Evolutionary conservation across 2,797 vertebrate species (phyloP), one percentile per base, ranked within the genome.

Genomic region (Cygnus olor): DNA sequence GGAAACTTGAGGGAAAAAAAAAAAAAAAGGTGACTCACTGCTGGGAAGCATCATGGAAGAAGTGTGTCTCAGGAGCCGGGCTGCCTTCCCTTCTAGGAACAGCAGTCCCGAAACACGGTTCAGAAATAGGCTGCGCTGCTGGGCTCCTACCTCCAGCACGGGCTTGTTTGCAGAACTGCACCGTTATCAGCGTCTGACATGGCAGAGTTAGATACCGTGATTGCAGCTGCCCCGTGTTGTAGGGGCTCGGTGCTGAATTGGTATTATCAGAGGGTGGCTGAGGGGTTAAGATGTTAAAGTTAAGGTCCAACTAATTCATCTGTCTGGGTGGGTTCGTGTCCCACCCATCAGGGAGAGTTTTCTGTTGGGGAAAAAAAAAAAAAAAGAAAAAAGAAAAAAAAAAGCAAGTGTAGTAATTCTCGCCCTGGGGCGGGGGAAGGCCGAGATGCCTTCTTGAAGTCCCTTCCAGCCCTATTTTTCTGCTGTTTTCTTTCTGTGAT

Each of bases 21-120:
- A 24, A 2, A 38, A 17, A 36, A 56, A 85, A 88, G 24, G 79
- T 96, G 96, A 96, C 92, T 97, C 95, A 94, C 28, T 93, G 70
- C 65, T 94, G 22, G 36, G 25, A 28, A 70, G 81, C 92, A 90
- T 94, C 84, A 82, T 27, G 96, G 95, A 95, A 96, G 87, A 80
- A 93, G 28, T 66, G 93, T 58, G 74, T 94, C 91, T 81, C 34
- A 11, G 71, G 54, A 93, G 66, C 36, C 25, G 9, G 80, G 49
- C 85, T 82, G 82, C 54, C 69, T 74, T 76, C 68, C 14, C 66
- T 58, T 40, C 15, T 4, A 14, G 86, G 79, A 92, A 1, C 22
- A 32, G 51, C 85, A 3, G 22, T 69, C 45, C 60, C 51, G 9
- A 56, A 68, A n/a, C 1, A 1, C 10, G 0, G 51, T 4, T 68